These are phyloP conservation scores for Ligdia adustata DNA, from an alignment of 2,888 invertebrate genomes.

Conservation along the genomic window DNA sequence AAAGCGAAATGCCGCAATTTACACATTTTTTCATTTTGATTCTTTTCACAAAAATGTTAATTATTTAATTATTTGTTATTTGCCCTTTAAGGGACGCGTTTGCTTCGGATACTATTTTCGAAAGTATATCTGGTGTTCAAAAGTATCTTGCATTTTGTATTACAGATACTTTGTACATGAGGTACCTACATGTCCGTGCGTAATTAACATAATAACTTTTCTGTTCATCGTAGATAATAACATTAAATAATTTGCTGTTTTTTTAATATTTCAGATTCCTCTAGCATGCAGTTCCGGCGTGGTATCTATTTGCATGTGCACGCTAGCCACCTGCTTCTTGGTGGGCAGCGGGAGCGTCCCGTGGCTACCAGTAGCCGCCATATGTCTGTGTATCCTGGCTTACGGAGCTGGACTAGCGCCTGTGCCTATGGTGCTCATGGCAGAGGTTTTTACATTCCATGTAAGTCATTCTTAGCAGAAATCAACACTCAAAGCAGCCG, in stretches of 20 bases:
- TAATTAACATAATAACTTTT: too few species aligned
- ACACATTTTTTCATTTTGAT: too few species aligned
- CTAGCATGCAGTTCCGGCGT: slow-evolving; percentile 59
- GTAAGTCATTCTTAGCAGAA: slow-evolving; percentile 41
- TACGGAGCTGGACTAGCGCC: slow-evolving; percentile 66
- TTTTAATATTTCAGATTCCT: slow-evolving; percentile 47
- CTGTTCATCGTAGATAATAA: neutral
- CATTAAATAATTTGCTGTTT: neutral
- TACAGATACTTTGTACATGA: too few species aligned
- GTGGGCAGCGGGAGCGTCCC: slow-evolving; percentile 39
- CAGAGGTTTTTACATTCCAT: slow-evolving; percentile 66
- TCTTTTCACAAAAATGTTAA: too few species aligned
- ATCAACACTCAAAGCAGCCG: neutral
- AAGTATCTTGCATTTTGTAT: too few species aligned
- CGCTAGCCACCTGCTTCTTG: slow-evolving; percentile 60
- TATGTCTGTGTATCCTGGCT: slow-evolving; percentile 61
- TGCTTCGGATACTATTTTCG: too few species aligned
- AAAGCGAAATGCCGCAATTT: too few species aligned
- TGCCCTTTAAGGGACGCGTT: too few species aligned
- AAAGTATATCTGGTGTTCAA: too few species aligned
- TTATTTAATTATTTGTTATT: too few species aligned
- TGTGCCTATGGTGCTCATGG: slow-evolving; percentile 67
- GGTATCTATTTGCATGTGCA: slow-evolving; percentile 60
- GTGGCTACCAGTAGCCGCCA: slow-evolving; percentile 59
- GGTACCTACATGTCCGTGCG: too few species aligned